Conservation (phyloP, 2,113 vertebrate species). For the Montifringilla adamsi region DNA sequence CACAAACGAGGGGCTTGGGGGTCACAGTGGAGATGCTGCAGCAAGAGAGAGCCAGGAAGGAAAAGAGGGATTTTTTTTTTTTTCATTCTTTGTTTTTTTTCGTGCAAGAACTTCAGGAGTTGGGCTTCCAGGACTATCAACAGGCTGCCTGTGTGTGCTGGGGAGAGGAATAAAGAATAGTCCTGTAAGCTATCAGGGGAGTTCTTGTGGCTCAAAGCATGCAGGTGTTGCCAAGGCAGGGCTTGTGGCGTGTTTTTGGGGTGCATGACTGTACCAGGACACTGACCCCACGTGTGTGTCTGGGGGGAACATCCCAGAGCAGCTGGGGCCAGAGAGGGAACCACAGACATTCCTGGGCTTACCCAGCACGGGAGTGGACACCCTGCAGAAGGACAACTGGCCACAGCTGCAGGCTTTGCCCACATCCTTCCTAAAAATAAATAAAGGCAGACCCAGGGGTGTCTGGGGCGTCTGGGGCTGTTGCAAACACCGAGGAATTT, state of each 20-base stretch:
- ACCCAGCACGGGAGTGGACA: accelerated
- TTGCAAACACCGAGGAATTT: not conserved
- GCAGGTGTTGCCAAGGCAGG: not conserved
- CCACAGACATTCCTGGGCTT: accelerated
- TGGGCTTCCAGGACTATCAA: not conserved
- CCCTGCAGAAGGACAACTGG: not conserved
- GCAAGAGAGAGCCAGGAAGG: not conserved
- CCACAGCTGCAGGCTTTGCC: not conserved
- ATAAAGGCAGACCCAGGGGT: not conserved
- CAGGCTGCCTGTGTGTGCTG: not conserved
- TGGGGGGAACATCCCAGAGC: not conserved
- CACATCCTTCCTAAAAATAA: not conserved
- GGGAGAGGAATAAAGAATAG: not conserved
- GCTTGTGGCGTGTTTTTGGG: not conserved
- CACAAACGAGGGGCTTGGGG: not conserved
- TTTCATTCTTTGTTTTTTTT: not conserved
- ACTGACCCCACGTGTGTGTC: not conserved
- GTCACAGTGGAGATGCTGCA: not conserved
- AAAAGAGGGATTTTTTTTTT: not conserved
- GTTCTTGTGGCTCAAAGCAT: not conserved
- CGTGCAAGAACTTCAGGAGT: not conserved
- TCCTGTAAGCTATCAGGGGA: not conserved
- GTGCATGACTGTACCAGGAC: accelerated
- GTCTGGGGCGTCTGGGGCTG: not conserved
- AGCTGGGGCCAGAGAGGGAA: not conserved